These are phyloP conservation scores for Naja naja DNA, from an alignment of 2,113 vertebrate genomes.

Conservation along the genomic window DNA sequence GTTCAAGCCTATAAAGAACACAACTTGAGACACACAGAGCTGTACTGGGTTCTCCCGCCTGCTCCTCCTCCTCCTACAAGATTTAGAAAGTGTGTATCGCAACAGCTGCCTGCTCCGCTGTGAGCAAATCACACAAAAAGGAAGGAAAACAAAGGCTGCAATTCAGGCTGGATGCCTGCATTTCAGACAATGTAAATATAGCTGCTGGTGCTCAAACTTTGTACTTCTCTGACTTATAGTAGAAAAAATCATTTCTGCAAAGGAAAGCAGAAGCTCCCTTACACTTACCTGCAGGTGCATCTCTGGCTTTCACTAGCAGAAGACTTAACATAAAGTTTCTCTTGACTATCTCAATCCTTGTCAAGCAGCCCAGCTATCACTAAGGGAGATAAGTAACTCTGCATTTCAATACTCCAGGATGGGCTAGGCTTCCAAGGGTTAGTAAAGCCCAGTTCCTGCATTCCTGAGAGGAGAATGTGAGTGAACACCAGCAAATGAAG, in stretches of 20 bases:
- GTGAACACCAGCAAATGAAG: not conserved
- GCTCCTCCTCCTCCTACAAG: not conserved
- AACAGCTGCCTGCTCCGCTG: not conserved
- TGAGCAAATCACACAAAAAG: not conserved
- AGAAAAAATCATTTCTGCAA: not conserved
- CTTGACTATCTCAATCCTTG: not conserved
- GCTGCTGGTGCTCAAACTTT: not conserved
- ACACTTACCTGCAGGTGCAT: not conserved
- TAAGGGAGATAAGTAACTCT: not conserved
- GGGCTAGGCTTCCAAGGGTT: not conserved
- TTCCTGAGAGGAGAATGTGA: not conserved
- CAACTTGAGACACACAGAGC: not conserved
- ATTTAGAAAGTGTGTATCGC: not conserved
- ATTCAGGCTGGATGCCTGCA: not conserved
- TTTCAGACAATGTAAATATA: not conserved
- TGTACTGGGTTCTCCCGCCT: not conserved
- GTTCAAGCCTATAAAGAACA: not conserved
- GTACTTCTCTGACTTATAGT: not conserved
- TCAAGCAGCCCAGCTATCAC: not conserved
- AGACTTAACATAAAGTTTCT: not conserved
- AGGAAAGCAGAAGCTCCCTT: not conserved
- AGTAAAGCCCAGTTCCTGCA: not conserved
- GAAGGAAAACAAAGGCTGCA: slow-evolving; percentile 18
- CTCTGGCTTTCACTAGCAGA: not conserved
- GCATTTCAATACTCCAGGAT: not conserved